Percentiles rank a stretch among this genome's conserved stretches.
Conservation (phyloP, 2,113 vertebrate species). For the Microcebus murinus region DNA sequence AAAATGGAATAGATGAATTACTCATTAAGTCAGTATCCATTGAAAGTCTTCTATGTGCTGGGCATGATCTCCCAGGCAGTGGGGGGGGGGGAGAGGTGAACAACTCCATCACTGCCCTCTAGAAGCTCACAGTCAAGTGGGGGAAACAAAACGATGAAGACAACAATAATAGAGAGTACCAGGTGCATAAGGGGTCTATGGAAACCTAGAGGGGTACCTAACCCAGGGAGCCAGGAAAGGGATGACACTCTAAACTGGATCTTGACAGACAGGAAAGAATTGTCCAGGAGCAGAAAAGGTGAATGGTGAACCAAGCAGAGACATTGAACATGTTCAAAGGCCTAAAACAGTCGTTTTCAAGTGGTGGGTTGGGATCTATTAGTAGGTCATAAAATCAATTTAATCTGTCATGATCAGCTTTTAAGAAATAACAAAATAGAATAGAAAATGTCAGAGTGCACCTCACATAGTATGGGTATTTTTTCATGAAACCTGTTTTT, state of each 20-base stretch:
- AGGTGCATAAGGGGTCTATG: background rate
- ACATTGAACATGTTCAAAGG: background rate
- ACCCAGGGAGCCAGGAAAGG: background rate
- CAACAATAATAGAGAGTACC: background rate
- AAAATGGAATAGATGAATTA: background rate
- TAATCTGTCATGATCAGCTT: background rate
- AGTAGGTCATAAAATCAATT: background rate
- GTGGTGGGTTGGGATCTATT: background rate
- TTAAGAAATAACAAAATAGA: background rate
- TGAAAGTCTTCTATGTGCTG: background rate
- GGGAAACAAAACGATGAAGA: background rate
- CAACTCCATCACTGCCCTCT: background rate
- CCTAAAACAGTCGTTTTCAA: background rate
- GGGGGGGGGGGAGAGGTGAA: fast-evolving
- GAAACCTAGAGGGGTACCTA: background rate
- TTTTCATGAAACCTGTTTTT: background rate
- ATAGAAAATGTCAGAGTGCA: background rate
- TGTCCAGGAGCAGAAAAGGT: background rate
- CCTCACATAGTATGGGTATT: background rate
- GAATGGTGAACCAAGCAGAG: background rate
- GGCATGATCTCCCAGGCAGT: background rate
- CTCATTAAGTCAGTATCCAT: background rate
- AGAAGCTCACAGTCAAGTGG: background rate
- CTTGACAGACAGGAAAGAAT: background rate
- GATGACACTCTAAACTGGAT: background rate